Conservation (phyloP, 1,140 invertebrate genomes). For the Pentalonia nigronervosa region DNA sequence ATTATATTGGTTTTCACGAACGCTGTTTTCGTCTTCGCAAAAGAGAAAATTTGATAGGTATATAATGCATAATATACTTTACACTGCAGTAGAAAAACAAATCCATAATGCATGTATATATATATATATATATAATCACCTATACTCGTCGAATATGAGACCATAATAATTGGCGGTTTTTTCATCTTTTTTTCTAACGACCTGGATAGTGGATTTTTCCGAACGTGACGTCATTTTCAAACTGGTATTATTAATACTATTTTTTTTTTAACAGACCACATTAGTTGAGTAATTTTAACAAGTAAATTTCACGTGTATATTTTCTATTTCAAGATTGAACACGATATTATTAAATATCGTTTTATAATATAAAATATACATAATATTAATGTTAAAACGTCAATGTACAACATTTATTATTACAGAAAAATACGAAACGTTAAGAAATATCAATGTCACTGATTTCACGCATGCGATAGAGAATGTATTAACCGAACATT, state of each 20-base stretch:
- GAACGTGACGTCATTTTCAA: neutral
- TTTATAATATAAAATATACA: neutral
- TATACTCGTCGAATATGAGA: neutral
- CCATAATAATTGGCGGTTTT: neutral
- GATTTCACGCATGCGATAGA: neutral
- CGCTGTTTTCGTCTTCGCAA: constrained; percentile 12
- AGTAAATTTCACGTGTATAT: neutral
- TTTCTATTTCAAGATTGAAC: neutral
- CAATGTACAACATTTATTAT: neutral
- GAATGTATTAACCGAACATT: neutral
- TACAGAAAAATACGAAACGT: neutral
- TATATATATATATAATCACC: neutral
- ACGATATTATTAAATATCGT: neutral
- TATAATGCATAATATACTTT: neutral
- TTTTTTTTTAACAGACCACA: neutral
- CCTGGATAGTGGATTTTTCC: constrained; percentile 19
- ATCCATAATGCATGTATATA: neutral
- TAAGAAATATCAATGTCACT: neutral
- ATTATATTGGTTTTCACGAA: constrained; percentile 20
- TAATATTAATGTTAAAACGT: neutral
- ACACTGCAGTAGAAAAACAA: neutral
- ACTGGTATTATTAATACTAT: neutral
- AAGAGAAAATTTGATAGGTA: neutral
- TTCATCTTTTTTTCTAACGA: neutral
- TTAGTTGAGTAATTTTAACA: neutral